Conservation (phyloP, 2,113 vertebrate species). For the Aleadryas rufinucha region DNA sequence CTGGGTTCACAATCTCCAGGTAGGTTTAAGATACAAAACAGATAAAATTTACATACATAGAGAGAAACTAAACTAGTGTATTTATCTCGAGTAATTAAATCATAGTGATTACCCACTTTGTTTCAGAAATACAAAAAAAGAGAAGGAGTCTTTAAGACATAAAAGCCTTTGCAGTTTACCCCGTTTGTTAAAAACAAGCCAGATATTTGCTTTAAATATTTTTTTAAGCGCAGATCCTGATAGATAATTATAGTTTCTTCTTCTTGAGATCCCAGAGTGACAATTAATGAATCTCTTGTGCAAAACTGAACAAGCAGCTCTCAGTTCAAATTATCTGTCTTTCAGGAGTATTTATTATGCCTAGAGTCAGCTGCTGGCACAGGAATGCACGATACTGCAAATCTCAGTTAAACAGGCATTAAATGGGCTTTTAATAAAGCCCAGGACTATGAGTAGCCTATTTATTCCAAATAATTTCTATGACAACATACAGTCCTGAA, state of each 20-base stretch:
- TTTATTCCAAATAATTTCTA: neutral
- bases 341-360: neutral
- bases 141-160: neutral
- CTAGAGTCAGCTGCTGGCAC: neutral
- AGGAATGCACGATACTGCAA: neutral
- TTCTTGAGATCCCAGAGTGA: neutral
- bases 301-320: neutral
- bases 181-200: neutral
- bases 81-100: neutral
- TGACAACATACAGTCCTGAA: neutral
- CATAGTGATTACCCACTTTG: neutral
- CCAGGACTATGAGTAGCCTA: neutral
- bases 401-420: neutral
- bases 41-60: neutral
- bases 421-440: neutral
- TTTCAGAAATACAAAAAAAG: neutral
- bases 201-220: neutral
- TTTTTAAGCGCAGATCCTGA: neutral
- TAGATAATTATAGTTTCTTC: neutral
- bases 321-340: neutral
- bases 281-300: neutral
- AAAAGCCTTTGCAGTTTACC: neutral
- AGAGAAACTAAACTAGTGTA: neutral
- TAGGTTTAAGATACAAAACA: neutral
- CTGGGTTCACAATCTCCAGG: neutral